Conservation (phyloP, 1,140 invertebrate genomes). For the Matsumurasca onukii region DNA sequence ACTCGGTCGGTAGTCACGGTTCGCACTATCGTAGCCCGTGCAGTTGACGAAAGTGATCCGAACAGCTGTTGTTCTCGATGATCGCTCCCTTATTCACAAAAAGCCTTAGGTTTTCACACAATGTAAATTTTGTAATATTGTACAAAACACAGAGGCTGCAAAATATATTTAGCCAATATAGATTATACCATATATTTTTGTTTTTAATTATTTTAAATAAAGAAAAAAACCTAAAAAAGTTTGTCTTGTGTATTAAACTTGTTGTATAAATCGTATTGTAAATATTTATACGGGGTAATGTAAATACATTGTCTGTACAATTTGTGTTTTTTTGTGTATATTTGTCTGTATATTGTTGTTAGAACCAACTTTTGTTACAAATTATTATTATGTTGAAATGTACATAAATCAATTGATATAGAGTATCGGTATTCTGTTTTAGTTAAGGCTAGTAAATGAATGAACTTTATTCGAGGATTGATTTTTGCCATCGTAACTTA, state of each 20-base stretch:
- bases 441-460: neutral
- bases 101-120: slow-evolving; percentile 9
- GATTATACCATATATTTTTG: slow-evolving; percentile 24
- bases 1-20: no score
- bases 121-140: slow-evolving; percentile 24
- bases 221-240: neutral
- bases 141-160: slow-evolving; percentile 12
- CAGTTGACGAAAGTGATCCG: no score
- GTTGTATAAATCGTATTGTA: slow-evolving; percentile 19
- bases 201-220: slow-evolving; percentile 21
- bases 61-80: no score
- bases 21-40: no score
- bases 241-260: slow-evolving; percentile 19
- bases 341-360: slow-evolving; percentile 23
- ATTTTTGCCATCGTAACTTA: slow-evolving; percentile 10
- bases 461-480: slow-evolving; percentile 19
- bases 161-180: slow-evolving; percentile 12
- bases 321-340: slow-evolving; percentile 23
- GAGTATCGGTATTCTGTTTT: slow-evolving; percentile 24
- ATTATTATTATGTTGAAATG: slow-evolving; percentile 22
- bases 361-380: slow-evolving; percentile 19
- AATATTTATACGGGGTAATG: slow-evolving; percentile 5
- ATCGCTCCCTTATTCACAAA: neutral
- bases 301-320: slow-evolving; percentile 17
- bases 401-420: slow-evolving; percentile 25